Evolutionary conservation across 2,888 invertebrate genomes (phyloP), one percentile per base, ranked within the genome.

Genomic region (Anodontia alba): DNA sequence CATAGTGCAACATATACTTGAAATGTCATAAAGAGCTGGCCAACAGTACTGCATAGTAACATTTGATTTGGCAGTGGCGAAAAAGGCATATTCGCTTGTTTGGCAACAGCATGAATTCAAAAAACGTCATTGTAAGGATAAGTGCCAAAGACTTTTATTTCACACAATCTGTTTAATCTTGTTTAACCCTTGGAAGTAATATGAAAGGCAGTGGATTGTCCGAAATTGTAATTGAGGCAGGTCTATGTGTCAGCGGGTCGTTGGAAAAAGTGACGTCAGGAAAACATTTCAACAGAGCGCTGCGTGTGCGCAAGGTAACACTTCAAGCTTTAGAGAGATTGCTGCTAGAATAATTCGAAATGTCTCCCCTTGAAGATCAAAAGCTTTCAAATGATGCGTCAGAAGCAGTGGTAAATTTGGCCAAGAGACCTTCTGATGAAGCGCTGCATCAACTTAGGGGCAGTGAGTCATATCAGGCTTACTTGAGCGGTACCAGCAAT

Each of bases 21-120:
- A 74, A 26, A 17, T 73, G 5, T 83, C 83, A 23, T 31, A 74
- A 43, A 33, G 12, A 31, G 82, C 79, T 51, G 80, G 80, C 20
- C 83, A 83, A 33, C 33, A 66, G 26, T 70, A 76, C 73, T 15
- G 12, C 8, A 76, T 84, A 43, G 76, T 76, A 0, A 84, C 81
- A 51, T 84, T 84, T 74, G 78, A 84, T 43, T 42, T 81, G 26
- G 84, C 84, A 20, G 80, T 77, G 1, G 77, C 80, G 5, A 1
- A 84, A 70, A 84, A 81, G 54, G 79, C 73, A 2, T 84, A 74
- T 38, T 23, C 51, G 20, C 17, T 79, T 12, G 74, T 81, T 0
- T 81, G 79, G 81, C 72, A 79, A 43, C 26, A 76, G 17, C 43
- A 69, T 20, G 75, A 70, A 33, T 38, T 74, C 23, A 66, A 67